These are phyloP conservation scores for Brachyalestes nurse DNA, from an alignment of 2,797 vertebrate species.

Conservation along the genomic window DNA sequence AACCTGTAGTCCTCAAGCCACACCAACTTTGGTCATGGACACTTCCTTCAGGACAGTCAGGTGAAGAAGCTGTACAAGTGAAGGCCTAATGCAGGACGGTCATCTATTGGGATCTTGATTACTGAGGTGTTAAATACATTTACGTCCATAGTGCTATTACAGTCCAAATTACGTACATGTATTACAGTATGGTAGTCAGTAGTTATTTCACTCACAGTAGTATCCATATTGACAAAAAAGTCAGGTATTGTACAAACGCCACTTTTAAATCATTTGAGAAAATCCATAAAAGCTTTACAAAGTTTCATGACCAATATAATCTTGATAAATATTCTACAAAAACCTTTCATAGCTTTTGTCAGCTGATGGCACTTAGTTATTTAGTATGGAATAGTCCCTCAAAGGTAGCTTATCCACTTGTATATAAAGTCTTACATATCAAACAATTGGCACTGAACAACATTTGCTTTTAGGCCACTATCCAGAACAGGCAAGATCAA, in stretches of 20 bases:
- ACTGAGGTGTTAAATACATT: slow-evolving; percentile 22
- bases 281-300: slow-evolving; percentile 60
- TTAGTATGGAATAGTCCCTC: slow-evolving; percentile 12
- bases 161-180: slow-evolving; percentile 43
- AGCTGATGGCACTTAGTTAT: slow-evolving; percentile 72
- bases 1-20: slow-evolving; percentile 26
- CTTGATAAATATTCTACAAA: slow-evolving; percentile 72
- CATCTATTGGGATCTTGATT: slow-evolving; percentile 1
- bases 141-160: slow-evolving; percentile 47
- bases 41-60: neutral
- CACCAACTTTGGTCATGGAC: neutral
- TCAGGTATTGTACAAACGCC: slow-evolving; percentile 66
- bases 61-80: slow-evolving; percentile 15
- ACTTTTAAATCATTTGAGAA: slow-evolving; percentile 60
- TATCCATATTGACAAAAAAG: slow-evolving; percentile 72
- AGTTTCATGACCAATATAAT: slow-evolving; percentile 64
- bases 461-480: slow-evolving; percentile 12
- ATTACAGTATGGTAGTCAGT: slow-evolving; percentile 65
- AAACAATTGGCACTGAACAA: slow-evolving; percentile 42
- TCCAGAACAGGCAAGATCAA: slow-evolving; percentile 18
- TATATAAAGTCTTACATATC: slow-evolving; percentile 8
- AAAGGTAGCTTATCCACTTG: slow-evolving; percentile 46
- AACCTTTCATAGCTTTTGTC: slow-evolving; percentile 73
- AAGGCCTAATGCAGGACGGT: slow-evolving; percentile 12
- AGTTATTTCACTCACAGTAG: slow-evolving; percentile 73